Base-by-base conservation (phyloP, 2,888 invertebrate genomes). In the Drosophila neonasuta region DNA sequence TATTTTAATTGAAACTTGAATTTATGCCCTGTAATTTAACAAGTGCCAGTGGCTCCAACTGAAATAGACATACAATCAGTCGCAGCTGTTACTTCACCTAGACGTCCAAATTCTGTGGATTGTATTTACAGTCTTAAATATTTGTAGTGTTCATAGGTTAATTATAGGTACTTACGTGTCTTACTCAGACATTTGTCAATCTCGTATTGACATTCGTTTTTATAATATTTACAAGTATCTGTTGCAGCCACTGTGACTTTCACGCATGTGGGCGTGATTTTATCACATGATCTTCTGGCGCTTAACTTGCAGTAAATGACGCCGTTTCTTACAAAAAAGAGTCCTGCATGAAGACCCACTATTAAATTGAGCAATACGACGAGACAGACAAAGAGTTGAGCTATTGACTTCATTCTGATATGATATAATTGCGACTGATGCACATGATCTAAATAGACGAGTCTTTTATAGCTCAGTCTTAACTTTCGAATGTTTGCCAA, bases 241-340 rank as follows among this genome's bases (percentile, higher is more conserved):
- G 6, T 1, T 11, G 34, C 1, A 2, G 46, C 1, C 0, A 13
- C 0, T 0, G 0, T 9, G 1, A 36, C 3, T 32, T 55, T 24
- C 1, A 73, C 65, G 46, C 82, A 82, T 4, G 0, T 2, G 0
- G 80, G 57, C 1, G 32, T 41, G 3, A 11, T 61, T 8, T 63
- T 71, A 3, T 66, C 56, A 9, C 85, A 85, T 10, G 49, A 15
- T 5, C 54, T 34, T 13, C 74, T 51, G 1, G 61, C 64, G 11
- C 29, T 46, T 68, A 78, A 76, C 10, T 74, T 68, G 49, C 82
- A 83, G 8, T 71, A 73, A 44, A 85, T 52, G 7, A 54, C 54
- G 0, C 58, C 60, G 9, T 79, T 72, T 5, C 42, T 61, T 13
- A 32, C 52, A 1, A 76, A 45, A 13, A 78, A 58, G 2, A 68